phyloP scores from a whole-genome alignment of 2,888 invertebrate genomes.

The Sericinus montela region DNA sequence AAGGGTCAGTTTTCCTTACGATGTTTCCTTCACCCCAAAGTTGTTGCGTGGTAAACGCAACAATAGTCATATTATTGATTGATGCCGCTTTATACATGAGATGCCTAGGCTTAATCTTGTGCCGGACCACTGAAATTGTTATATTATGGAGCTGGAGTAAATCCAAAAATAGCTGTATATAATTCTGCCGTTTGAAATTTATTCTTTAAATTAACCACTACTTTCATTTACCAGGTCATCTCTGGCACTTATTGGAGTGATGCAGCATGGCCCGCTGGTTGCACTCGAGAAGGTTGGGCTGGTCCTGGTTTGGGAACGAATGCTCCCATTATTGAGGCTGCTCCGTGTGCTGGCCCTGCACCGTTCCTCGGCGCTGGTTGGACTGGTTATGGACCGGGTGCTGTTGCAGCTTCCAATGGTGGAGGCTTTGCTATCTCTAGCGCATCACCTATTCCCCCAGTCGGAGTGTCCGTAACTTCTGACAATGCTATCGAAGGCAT shows the following conservation, averaged over 20 bases:
- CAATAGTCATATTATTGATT: too few species aligned
- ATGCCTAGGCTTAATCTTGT: too few species aligned
- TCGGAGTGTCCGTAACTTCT: conserved; percentile 28
- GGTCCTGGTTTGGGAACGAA: not conserved
- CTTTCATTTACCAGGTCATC: conserved; percentile 6
- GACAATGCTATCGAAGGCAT: conserved; percentile 35
- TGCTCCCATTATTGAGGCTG: not conserved
- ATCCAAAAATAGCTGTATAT: too few species aligned
- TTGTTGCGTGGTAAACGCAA: too few species aligned
- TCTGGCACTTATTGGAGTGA: conserved; percentile 6
- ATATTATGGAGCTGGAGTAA: too few species aligned
- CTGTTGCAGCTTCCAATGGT: conserved; percentile 22
- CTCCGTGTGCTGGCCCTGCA: conserved; percentile 2
- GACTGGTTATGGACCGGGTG: not conserved
- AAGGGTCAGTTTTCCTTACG: too few species aligned
- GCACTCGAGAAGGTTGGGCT: not conserved
- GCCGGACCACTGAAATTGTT: too few species aligned
- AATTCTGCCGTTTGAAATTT: too few species aligned
- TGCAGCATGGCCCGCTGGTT: not conserved
- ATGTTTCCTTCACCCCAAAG: too few species aligned
- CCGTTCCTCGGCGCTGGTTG: not conserved
- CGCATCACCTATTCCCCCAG: conserved; percentile 27
- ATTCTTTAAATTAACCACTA: too few species aligned
- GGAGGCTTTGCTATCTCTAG: conserved; percentile 33
- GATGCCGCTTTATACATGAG: too few species aligned